Conservation (phyloP, 2,113 vertebrate genomes). For the Urocitellus parryii region DNA sequence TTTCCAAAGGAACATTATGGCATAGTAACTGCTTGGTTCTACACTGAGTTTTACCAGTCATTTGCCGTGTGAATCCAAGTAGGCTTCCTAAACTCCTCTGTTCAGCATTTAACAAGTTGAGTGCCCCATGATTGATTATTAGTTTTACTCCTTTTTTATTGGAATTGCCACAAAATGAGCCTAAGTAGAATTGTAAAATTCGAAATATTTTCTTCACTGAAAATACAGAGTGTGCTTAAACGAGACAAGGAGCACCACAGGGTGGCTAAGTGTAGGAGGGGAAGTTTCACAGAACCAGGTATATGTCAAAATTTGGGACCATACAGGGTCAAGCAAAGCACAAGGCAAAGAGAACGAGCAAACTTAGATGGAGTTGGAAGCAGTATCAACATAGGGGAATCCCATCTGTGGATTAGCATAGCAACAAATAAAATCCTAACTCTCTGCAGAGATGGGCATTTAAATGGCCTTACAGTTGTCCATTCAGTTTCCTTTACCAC, state of each 20-base stretch:
- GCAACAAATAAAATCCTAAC: neutral
- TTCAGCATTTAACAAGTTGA: neutral
- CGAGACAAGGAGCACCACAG: neutral
- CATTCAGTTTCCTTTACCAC: neutral
- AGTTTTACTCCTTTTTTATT: neutral
- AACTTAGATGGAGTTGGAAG: neutral
- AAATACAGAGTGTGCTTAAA: neutral
- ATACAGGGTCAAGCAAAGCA: neutral
- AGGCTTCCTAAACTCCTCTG: neutral
- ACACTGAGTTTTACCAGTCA: neutral
- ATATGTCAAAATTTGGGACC: neutral
- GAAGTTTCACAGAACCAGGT: neutral
- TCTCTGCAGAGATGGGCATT: neutral
- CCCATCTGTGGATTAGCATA: neutral
- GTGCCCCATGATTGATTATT: neutral
- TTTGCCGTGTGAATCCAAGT: neutral
- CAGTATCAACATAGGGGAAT: neutral
- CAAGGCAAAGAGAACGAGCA: neutral
- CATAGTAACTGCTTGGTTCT: neutral
- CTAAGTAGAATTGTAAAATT: neutral
- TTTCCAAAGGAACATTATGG: neutral
- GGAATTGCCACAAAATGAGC: neutral
- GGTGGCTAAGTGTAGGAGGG: neutral
- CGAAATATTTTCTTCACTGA: neutral
- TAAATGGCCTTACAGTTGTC: neutral